Percentiles rank a stretch among this genome's conserved stretches.
Conservation (phyloP, 2,888 invertebrate species). For the Cecidostiba fungosa region DNA sequence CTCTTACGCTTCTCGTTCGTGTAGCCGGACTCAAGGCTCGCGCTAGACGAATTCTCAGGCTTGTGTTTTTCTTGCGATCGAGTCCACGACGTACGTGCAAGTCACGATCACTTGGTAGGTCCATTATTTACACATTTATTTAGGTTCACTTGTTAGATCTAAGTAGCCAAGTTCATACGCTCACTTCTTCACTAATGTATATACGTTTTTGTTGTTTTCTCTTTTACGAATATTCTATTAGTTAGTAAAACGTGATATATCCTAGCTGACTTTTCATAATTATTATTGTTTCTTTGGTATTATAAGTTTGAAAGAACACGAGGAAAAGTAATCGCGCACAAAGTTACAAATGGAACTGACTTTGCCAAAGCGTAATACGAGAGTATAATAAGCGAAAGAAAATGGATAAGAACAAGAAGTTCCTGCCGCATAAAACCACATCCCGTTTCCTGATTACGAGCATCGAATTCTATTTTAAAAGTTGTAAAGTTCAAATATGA, state of each 20-base stretch:
- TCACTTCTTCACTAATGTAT: no score
- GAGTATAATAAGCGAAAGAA: neutral
- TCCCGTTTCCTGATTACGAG: neutral
- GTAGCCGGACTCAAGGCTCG: constrained; percentile 12
- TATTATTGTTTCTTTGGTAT: neutral
- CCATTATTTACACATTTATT: neutral
- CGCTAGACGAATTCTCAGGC: neutral
- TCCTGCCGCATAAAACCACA: constrained; percentile 38
- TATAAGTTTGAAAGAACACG: neutral
- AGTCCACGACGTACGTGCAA: neutral
- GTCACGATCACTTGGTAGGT: neutral
- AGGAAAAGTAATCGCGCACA: neutral
- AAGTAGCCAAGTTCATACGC: no score
- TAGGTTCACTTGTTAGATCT: neutral
- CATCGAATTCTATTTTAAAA: neutral
- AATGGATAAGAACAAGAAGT: constrained; percentile 2
- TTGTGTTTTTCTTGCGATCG: neutral
- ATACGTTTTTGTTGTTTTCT: no score
- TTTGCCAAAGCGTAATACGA: constrained; percentile 5
- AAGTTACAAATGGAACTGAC: neutral
- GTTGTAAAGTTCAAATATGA: no score
- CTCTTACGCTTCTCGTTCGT: constrained; percentile 3
- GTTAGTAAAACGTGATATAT: no score
- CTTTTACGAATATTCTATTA: no score
- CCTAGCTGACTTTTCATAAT: no score